Evolutionary conservation across 2,113 vertebrate species (phyloP), one percentile per base, ranked within the genome.

Genomic region (Cyprinus carpio): DNA sequence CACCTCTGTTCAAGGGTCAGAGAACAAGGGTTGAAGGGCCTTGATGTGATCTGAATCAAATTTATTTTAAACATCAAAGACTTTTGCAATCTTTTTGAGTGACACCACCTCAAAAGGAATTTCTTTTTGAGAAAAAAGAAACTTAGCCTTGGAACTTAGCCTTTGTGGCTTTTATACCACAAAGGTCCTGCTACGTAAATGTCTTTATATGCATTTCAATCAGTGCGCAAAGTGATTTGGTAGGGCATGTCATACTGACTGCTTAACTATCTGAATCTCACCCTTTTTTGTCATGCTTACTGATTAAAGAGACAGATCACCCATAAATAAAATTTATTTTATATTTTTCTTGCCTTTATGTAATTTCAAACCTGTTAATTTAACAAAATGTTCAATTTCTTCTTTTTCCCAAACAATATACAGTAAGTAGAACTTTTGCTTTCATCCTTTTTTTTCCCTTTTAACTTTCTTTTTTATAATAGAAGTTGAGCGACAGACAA

Each of bases 11-110:
- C 85, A 65, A 2, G 27, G 71, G 78, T 16, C 62, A 84, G 78
- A 67, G 77, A 84, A 81, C 43, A 12, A 40, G 46, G 37, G 74
- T 43, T 82, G 74, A 86, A 80, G 72, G 49, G 87, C 69, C 11
- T 29, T 62, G 84, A 77, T 67, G 67, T 65, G 54, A 82, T 81
- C n/a, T 43, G 67, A 82, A 82, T 82, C 75, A 86, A 40, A 80
- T 65, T 67, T 71, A 27, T 69, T 89, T 83, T n/a, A 87, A 74
- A 81, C 67, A 84, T 89, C 76, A 90, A 85, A 90, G 83, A 84
- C 40, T 72, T 29, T 69, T 81, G 20, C 74, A 77, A 71, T 56
- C 54, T 71, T 60, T 25, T 49, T 27, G 71, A 65, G 60, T 80
- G 75, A 62, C 51, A 40, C 16, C 27, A 78, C 18, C 49, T 78